A percentile compares a stretch with the other conserved stretches of the same genome.
Evolutionary conservation across 2,113 vertebrate genomes (phyloP).

Genomic region (Scolopax mira): DNA sequence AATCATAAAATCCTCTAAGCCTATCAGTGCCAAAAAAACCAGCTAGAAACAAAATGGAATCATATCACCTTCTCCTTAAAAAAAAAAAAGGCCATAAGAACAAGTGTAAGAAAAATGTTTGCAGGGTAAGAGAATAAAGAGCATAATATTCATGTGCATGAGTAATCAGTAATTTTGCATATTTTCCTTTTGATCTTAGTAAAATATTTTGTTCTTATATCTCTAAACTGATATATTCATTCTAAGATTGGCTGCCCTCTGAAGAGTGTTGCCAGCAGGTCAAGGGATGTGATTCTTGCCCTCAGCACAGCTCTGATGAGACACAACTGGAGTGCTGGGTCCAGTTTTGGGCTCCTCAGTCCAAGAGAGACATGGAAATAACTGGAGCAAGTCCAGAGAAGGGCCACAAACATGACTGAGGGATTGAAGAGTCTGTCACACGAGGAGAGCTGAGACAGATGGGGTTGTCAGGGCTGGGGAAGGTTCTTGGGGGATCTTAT

Average conservation of each 20-base stretch:
- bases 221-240: background rate
- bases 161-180: background rate
- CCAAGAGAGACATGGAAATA: background rate
- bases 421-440: background rate
- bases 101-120: background rate
- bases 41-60: background rate
- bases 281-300: background rate
- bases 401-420: background rate
- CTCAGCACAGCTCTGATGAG: background rate
- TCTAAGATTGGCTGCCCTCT: background rate
- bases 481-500: background rate
- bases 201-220: background rate
- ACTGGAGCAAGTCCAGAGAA: background rate
- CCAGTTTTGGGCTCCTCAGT: background rate
- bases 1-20: background rate
- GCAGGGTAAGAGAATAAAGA: background rate
- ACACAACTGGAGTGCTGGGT: background rate
- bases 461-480: background rate
- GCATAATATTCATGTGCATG: accelerated
- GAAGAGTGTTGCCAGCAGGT: background rate
- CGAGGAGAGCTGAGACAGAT: background rate
- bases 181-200: background rate
- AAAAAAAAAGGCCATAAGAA: background rate
- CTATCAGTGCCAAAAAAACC: background rate
- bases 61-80: background rate